Evolutionary conservation across 2,888 invertebrate species (phyloP), one percentile per base, ranked within the genome.

Genomic region (Lottia scabra): DNA sequence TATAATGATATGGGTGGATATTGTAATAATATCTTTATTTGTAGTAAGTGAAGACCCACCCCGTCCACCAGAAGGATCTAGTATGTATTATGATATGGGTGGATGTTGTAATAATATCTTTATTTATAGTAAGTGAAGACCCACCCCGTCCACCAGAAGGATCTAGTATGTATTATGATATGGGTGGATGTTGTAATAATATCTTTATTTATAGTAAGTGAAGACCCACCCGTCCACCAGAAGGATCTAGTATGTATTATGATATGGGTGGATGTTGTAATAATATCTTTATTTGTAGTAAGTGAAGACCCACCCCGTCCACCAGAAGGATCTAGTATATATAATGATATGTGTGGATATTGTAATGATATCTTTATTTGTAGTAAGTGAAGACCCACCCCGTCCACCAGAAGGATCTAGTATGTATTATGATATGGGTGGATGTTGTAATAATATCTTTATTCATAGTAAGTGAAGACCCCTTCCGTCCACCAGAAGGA

Each of bases 241-340:
- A 87, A 3, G 85, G 85, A 44, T 87, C 89, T 2, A 69, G 74
- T 12, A 69, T 85, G 30, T 86, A 83, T 70, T 77, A 80, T 43
- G 90, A 90, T 43, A 88, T 91, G 88, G 89, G 95, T 0, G 96
- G 96, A 0, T 97, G 96, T 87, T 94, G 95, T 87, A n/a, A n/a
- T n/a, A n/a, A n/a, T n/a, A n/a, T n/a, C n/a, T n/a, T n/a, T n/a
- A n/a, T n/a, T n/a, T n/a, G n/a, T n/a, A n/a, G n/a, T n/a, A n/a
- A n/a, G n/a, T n/a, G n/a, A n/a, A n/a, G 94, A 93, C 68, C 95
- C 96, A 79, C 96, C 96, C 1, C 80, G 90, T 16, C 90, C 90
- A 4, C 74, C 84, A 4, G 85, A 87, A 3, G 85, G 85, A 45
- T 87, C 89, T 2, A 68, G 74, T 12, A 69, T 85, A 38, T 86